phyloP scores from a whole-genome alignment of 2,797 vertebrate species.

The Meriones psammophilus region DNA sequence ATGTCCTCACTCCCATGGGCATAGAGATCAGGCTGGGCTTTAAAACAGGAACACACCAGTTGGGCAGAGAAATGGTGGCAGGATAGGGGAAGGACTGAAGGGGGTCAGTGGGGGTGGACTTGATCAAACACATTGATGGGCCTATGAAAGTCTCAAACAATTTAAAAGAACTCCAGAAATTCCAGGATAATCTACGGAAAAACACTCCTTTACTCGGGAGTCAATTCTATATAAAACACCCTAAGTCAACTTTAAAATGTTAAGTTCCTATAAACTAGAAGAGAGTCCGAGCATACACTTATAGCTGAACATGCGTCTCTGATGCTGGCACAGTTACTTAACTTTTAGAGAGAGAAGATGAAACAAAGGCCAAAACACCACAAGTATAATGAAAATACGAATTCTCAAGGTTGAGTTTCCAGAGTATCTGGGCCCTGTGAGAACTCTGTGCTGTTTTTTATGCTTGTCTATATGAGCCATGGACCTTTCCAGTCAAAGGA shows the following conservation, averaged over 20 bases:
- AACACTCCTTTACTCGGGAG: slow-evolving; percentile 6
- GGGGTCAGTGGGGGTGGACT: not conserved
- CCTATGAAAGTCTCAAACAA: not conserved
- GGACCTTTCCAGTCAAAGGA: not conserved
- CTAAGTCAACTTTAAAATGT: slow-evolving; percentile 40
- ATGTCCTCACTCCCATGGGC: not conserved
- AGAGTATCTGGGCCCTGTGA: slow-evolving; percentile 33
- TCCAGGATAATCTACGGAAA: not conserved
- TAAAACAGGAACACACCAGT: not conserved
- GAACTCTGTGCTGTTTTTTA: not conserved
- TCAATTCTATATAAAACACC: not conserved
- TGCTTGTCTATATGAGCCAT: not conserved
- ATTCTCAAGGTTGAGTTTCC: slow-evolving; percentile 37
- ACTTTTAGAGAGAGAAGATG: slow-evolving; percentile 38
- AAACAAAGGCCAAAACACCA: slow-evolving; percentile 18
- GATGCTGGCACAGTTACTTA: not conserved
- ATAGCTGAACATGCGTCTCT: slow-evolving; percentile 4
- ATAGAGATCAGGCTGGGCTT: not conserved
- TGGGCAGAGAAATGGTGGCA: not conserved
- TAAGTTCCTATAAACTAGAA: not conserved
- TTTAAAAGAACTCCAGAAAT: slow-evolving; percentile 22
- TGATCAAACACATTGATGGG: not conserved
- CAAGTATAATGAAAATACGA: not conserved
- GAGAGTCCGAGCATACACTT: not conserved
- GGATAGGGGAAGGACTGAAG: not conserved